Conservation (phyloP, 2,888 invertebrate genomes). For the Aphidoletes aphidimyza region DNA sequence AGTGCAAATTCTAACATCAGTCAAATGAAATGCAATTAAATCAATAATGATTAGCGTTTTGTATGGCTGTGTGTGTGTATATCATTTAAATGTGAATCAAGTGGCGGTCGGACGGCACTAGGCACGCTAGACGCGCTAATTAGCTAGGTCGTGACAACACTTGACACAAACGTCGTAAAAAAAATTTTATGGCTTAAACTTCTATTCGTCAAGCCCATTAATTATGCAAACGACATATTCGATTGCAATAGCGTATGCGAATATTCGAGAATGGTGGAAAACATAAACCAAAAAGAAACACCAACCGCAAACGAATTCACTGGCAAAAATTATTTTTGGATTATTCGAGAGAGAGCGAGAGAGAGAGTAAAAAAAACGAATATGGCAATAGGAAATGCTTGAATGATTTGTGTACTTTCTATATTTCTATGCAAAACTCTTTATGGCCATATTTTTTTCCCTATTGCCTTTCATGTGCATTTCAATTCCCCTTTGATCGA, state of each 20-base stretch:
- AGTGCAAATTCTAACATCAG: conserved; percentile 47
- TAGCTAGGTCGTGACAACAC: conserved; percentile 53
- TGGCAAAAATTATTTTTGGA: conserved; percentile 41
- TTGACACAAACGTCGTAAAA: conserved; percentile 13
- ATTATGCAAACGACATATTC: conserved; percentile 44
- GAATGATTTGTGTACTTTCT: conserved; percentile 15
- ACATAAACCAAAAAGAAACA: background rate
- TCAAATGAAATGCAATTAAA: conserved; percentile 21
- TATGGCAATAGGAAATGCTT: conserved; percentile 1
- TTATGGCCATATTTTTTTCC: background rate
- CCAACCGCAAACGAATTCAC: background rate
- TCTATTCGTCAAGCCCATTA: conserved; percentile 1
- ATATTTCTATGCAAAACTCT: conserved; percentile 14
- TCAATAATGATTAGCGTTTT: conserved; percentile 45
- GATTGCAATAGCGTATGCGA: background rate
- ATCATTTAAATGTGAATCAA: conserved; percentile 32
- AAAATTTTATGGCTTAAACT: background rate
- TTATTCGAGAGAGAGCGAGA: too few species aligned
- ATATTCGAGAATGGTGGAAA: background rate
- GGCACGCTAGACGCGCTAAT: too few species aligned
- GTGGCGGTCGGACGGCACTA: too few species aligned
- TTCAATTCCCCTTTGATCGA: conserved; percentile 44
- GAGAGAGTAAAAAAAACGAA: too few species aligned
- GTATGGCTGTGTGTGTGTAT: too few species aligned
- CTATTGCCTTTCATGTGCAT: background rate